Conservation (phyloP, 2,888 invertebrate genomes). For the Aromia moschata region DNA sequence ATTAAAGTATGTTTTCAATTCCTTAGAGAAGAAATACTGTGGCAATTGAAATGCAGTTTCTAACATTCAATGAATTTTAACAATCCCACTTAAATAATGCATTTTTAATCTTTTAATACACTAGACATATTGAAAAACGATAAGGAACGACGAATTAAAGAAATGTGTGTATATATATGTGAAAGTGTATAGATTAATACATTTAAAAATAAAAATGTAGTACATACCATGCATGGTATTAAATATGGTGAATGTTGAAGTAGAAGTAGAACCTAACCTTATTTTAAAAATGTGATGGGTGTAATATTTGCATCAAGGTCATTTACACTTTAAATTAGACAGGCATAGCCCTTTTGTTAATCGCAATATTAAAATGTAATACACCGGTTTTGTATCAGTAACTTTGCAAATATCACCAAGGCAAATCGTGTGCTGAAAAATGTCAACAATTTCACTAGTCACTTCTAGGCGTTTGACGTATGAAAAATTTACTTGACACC, state of each 20-base stretch:
- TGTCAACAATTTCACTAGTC: conserved; percentile 46
- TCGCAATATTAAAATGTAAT: conserved; percentile 10
- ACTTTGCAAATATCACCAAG: conserved; percentile 12
- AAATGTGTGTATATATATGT: conserved; percentile 32
- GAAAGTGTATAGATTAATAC: conserved; percentile 40
- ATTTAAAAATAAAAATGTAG: conserved; percentile 46
- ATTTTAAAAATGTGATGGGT: conserved; percentile 62
- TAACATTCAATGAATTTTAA: not conserved
- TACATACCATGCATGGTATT: conserved; percentile 61
- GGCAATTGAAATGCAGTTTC: not conserved
- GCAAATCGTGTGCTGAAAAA: conserved; percentile 22
- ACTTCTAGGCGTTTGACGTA: conserved; percentile 44
- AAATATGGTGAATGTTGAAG: conserved; percentile 59
- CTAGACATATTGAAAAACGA: no score
- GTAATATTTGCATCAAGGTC: conserved; percentile 62
- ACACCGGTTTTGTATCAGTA: conserved; percentile 19
- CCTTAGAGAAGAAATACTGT: not conserved
- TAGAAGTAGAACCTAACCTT: conserved; percentile 60
- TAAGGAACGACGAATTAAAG: no score
- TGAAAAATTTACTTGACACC: conserved; percentile 45
- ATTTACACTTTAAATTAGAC: conserved; percentile 50
- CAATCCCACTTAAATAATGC: not conserved
- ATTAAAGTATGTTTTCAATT: not conserved
- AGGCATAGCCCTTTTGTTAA: conserved; percentile 32
- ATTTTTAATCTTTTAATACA: no score